A percentile compares a stretch with the other conserved stretches of the same genome.
These are phyloP conservation scores for Thumatha senex DNA, from an alignment of 2,888 invertebrate species.

Conservation along the genomic window DNA sequence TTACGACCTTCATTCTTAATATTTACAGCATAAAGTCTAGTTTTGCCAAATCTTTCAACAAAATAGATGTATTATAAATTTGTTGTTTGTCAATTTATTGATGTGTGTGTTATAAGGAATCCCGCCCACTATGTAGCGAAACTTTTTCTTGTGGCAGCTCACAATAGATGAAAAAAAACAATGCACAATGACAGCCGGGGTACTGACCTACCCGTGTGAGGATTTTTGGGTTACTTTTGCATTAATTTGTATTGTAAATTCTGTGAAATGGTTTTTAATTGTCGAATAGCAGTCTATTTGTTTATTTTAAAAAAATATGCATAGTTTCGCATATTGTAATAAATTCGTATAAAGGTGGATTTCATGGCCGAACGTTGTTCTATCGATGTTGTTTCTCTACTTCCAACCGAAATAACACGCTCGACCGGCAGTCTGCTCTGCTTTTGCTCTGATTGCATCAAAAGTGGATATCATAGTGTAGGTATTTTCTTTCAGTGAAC, in stretches of 20 bases:
- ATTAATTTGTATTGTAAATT: background rate
- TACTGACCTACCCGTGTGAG: constrained; percentile 7
- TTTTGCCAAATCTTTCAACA: background rate
- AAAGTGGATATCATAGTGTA: too few relatives aligned
- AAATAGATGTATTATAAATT: constrained; percentile 1
- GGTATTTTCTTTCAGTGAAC: too few relatives aligned
- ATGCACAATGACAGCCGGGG: constrained; percentile 9
- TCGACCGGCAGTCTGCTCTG: too few relatives aligned
- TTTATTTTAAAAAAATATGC: too few relatives aligned
- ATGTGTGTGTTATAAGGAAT: constrained; percentile 23
- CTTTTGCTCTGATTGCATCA: too few relatives aligned
- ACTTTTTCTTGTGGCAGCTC: constrained; percentile 9
- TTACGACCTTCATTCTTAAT: background rate
- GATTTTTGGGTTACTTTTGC: constrained; percentile 11
- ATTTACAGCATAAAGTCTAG: background rate
- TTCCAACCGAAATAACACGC: too few relatives aligned
- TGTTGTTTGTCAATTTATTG: constrained; percentile 33
- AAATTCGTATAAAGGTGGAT: too few relatives aligned
- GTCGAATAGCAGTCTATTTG: background rate
- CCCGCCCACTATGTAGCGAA: constrained; percentile 33
- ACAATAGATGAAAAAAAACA: constrained; percentile 25
- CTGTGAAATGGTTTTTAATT: background rate
- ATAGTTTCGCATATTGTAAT: too few relatives aligned
- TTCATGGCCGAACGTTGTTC: too few relatives aligned
- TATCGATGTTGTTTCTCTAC: too few relatives aligned